These are phyloP conservation scores for Aromia moschata DNA, from an alignment of 2,888 invertebrate species.

Conservation along the genomic window DNA sequence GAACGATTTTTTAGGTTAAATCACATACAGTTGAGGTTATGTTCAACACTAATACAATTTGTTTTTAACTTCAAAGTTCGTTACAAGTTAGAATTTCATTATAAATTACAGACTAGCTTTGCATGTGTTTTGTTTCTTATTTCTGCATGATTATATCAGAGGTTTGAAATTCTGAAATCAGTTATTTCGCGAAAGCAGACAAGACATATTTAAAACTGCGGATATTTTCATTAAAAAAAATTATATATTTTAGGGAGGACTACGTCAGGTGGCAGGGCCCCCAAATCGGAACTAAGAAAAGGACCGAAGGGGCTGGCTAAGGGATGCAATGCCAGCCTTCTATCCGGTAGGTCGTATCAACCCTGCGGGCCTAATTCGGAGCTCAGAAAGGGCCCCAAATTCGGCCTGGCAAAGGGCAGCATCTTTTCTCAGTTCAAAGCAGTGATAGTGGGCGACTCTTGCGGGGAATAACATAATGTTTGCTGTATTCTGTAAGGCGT, in stretches of 20 bases:
- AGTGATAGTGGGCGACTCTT: slow-evolving; percentile 63
- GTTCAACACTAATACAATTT: no score
- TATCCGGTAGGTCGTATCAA: slow-evolving; percentile 60
- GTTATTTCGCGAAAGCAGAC: no score
- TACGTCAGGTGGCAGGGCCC: slow-evolving; percentile 88
- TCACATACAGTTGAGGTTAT: no score
- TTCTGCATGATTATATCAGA: no score
- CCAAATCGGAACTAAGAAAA: slow-evolving; percentile 69
- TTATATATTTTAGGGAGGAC: slow-evolving; percentile 76
- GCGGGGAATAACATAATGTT: slow-evolving; percentile 62
- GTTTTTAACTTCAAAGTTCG: no score
- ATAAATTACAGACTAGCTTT: no score
- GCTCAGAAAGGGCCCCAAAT: slow-evolving; percentile 76
- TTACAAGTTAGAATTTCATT: no score
- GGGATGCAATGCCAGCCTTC: slow-evolving; percentile 65
- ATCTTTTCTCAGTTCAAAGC: slow-evolving; percentile 75
- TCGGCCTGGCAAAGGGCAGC: slow-evolving; percentile 80
- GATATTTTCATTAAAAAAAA: no score
- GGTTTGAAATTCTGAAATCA: no score
- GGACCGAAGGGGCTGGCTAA: slow-evolving; percentile 65
- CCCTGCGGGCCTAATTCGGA: slow-evolving; percentile 75
- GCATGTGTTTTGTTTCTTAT: no score
- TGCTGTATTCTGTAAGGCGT: slow-evolving; percentile 51
- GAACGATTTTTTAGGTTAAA: no score
- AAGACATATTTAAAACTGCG: no score